Evolutionary conservation across 1,140 invertebrate species (phyloP).

Genomic region (Meloidogyne floridensis): DNA sequence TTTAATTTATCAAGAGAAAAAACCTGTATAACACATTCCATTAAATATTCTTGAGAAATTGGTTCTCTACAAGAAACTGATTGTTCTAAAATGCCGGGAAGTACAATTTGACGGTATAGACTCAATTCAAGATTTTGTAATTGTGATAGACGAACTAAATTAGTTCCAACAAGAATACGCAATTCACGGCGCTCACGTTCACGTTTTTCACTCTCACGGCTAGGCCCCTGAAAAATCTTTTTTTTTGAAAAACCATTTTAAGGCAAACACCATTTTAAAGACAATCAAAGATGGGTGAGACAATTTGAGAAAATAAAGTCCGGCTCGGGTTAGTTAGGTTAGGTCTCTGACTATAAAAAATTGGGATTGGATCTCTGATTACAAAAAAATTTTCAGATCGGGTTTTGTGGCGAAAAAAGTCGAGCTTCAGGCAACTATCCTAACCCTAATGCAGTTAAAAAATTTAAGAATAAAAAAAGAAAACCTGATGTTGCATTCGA

Average conservation of each 20-base stretch:
- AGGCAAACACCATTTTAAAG: too few species aligned
- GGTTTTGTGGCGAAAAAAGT: too few species aligned
- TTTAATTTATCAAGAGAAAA: too few species aligned
- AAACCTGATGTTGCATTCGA: slow-evolving; percentile 92
- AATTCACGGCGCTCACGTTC: slow-evolving; percentile 94
- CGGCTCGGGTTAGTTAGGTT: too few species aligned
- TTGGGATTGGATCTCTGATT: too few species aligned
- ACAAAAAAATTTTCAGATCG: too few species aligned
- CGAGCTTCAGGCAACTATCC: too few species aligned
- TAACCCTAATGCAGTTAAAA: too few species aligned
- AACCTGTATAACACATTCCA: slow-evolving; percentile 99
- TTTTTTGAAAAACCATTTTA: too few species aligned
- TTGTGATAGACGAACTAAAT: slow-evolving; percentile 91
- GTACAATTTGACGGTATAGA: slow-evolving; percentile 79
- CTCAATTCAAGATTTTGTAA: slow-evolving; percentile 91
- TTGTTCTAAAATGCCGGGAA: slow-evolving; percentile 76
- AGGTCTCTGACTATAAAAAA: too few species aligned
- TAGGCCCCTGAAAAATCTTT: slow-evolving; percentile 76
- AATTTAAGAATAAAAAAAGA: slow-evolving; percentile 19
- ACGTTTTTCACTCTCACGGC: slow-evolving; percentile 84
- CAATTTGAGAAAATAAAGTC: too few species aligned
- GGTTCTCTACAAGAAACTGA: slow-evolving; percentile 95
- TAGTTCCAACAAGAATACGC: slow-evolving; percentile 80
- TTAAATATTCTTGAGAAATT: slow-evolving; percentile 98
- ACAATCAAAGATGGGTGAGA: too few species aligned